Evolutionary conservation across 1,140 invertebrate genomes (phyloP).

Genomic region (Drosophila pseudoananassae): DNA sequence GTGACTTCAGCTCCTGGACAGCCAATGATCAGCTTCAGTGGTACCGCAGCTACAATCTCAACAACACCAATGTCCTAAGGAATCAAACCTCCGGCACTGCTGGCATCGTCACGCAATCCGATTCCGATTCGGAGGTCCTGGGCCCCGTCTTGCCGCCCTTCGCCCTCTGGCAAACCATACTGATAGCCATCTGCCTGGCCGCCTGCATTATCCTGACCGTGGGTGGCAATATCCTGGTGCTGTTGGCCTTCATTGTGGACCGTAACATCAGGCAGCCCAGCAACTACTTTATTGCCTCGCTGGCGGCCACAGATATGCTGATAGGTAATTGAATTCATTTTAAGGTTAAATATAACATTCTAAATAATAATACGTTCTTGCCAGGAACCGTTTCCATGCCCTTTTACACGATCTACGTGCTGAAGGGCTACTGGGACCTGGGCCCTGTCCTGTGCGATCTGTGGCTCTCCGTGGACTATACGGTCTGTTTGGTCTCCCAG

Average conservation of each 20-base stretch:
- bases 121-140: conserved; percentile 66
- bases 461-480: conserved; percentile 99
- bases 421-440: conserved; percentile 98
- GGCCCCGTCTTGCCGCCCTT: conserved; percentile 92
- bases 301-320: conserved; percentile 98
- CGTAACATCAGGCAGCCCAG: conserved; percentile 98
- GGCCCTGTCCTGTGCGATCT: conserved; percentile 98
- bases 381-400: conserved; percentile 96
- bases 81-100: conserved; percentile 23
- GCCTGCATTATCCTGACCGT: conserved; percentile 96
- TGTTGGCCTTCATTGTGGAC: conserved; percentile 98
- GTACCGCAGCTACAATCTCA: conserved; percentile 66
- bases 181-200: conserved; percentile 95
- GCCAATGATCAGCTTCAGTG: conserved; percentile 67
- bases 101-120: conserved; percentile 43
- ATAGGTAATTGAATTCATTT: conserved; percentile 90
- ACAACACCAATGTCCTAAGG: conserved; percentile 57
- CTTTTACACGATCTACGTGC: conserved; percentile 97
- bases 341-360: conserved; percentile 5
- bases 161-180: conserved; percentile 94
- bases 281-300: conserved; percentile 99
- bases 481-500: conserved; percentile 99
- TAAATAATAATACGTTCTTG: conserved; percentile 53
- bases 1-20: conserved; percentile 65
- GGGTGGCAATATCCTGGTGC: conserved; percentile 97